Percentiles rank a stretch among this genome's conserved stretches.
phyloP scores from a whole-genome alignment of 2,113 vertebrate genomes.

The Dolichotis patagonum region DNA sequence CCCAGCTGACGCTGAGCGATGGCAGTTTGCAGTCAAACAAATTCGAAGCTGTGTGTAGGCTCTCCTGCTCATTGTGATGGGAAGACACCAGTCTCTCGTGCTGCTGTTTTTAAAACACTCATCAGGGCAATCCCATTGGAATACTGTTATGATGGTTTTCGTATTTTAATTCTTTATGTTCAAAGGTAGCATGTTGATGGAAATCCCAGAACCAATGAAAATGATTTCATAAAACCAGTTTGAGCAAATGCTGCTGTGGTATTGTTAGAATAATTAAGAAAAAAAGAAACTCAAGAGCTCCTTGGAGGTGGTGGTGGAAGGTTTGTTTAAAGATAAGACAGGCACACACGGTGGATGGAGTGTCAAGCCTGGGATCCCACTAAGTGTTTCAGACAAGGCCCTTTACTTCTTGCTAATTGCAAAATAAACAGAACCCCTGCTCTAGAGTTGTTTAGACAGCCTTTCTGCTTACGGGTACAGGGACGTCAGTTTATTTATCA shows the following conservation, averaged over 20 bases:
- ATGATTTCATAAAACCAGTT: conserved; percentile 44
- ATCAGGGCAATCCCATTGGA: conserved; percentile 75
- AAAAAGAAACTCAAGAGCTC: neutral
- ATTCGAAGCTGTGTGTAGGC: conserved; percentile 85
- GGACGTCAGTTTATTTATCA: conserved; percentile 53
- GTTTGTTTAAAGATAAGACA: conserved; percentile 43
- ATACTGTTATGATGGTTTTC: conserved; percentile 75
- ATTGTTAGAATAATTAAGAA: conserved; percentile 30
- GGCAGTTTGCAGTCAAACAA: conserved; percentile 88
- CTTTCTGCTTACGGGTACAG: neutral
- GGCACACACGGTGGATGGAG: neutral
- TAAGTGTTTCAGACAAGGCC: conserved; percentile 63
- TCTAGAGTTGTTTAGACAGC: conserved; percentile 34
- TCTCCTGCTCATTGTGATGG: conserved; percentile 85
- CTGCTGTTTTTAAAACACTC: conserved; percentile 84
- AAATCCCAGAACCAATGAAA: conserved; percentile 38
- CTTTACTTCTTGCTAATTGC: conserved; percentile 68
- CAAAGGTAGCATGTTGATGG: conserved; percentile 55
- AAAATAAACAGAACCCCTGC: conserved; percentile 67
- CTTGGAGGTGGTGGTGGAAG: neutral
- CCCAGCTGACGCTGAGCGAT: conserved; percentile 80
- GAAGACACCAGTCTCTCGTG: conserved; percentile 85
- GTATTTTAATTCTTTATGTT: conserved; percentile 82
- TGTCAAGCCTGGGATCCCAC: conserved; percentile 20
- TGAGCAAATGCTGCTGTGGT: conserved; percentile 1